Evolutionary conservation across 2,797 vertebrate genomes (phyloP).

Genomic region (Intellagama lesueurii): DNA sequence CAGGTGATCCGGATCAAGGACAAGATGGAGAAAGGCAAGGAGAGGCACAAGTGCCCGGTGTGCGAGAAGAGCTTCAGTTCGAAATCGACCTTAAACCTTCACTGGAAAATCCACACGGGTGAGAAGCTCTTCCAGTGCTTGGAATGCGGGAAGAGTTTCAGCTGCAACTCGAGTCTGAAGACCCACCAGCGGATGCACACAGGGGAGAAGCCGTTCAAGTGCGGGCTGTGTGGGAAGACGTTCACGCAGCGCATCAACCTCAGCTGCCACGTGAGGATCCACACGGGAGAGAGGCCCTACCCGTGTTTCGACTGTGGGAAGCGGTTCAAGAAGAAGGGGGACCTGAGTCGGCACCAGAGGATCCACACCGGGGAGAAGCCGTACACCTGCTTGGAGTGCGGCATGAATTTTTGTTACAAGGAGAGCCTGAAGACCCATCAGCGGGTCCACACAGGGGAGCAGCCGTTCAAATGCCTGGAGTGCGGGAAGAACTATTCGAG

Average conservation of each 20-base stretch:
- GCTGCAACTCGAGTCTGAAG: not conserved
- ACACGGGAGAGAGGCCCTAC: not conserved
- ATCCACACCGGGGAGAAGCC: conserved; percentile 3
- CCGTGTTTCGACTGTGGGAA: not conserved
- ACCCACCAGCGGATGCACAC: not conserved
- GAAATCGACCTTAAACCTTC: not conserved
- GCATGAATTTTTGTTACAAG: not conserved
- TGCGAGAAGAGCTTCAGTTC: not conserved
- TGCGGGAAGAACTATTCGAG: not conserved
- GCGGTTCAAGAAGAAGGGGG: not conserved
- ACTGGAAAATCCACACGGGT: not conserved
- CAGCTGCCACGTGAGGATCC: not conserved
- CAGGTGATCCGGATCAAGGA: not conserved
- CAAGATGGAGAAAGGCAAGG: not conserved
- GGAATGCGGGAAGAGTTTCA: conserved; percentile 1
- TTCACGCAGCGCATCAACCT: not conserved
- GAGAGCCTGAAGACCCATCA: conserved; percentile 2
- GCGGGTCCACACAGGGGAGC: not conserved
- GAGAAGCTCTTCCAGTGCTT: not conserved
- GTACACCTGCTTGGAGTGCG: not conserved
- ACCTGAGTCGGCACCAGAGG: not conserved
- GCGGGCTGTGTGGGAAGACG: not conserved
- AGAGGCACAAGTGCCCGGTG: not conserved
- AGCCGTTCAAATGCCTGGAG: not conserved
- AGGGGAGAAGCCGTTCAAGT: not conserved